Percentiles rank a stretch among this genome's conserved stretches.
These are phyloP conservation scores for Sterna hirundo DNA, from an alignment of 2,113 vertebrate genomes.

Conservation along the genomic window DNA sequence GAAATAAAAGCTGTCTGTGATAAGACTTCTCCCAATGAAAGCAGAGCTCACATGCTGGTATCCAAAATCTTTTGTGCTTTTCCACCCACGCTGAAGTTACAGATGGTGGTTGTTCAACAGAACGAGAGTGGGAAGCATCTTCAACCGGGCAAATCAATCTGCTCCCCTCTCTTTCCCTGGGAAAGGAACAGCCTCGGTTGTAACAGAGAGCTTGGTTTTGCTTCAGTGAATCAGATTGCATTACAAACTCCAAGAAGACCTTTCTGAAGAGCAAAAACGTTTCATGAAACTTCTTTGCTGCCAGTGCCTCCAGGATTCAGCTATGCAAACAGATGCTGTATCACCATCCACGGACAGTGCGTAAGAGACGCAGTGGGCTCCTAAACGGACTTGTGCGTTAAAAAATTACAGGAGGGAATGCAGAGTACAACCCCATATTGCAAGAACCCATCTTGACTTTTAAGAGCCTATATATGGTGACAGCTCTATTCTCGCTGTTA, in stretches of 20 bases:
- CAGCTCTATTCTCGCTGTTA: not conserved
- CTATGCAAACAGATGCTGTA: not conserved
- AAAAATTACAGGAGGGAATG: constrained; percentile 4
- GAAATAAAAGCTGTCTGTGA: not conserved
- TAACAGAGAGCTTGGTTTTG: not conserved
- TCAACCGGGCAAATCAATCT: not conserved
- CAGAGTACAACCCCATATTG: not conserved
- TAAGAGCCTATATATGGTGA: not conserved
- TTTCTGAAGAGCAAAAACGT: not conserved
- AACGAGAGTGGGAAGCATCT: not conserved
- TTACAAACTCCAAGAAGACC: not conserved
- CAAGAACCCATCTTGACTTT: not conserved
- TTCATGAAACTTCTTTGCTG: not conserved
- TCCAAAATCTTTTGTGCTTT: not conserved
- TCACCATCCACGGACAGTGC: not conserved
- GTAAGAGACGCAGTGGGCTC: not conserved
- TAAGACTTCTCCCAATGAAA: not conserved
- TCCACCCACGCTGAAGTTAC: not conserved
- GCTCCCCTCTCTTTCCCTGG: not conserved
- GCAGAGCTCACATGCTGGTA: rapidly evolving
- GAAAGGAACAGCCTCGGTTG: not conserved
- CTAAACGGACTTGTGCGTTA: not conserved
- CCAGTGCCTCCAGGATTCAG: not conserved
- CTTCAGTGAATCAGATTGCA: not conserved
- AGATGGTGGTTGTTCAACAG: not conserved